Conservation (phyloP, 23 tunicate genomes). For the Diplosoma virens region DNA sequence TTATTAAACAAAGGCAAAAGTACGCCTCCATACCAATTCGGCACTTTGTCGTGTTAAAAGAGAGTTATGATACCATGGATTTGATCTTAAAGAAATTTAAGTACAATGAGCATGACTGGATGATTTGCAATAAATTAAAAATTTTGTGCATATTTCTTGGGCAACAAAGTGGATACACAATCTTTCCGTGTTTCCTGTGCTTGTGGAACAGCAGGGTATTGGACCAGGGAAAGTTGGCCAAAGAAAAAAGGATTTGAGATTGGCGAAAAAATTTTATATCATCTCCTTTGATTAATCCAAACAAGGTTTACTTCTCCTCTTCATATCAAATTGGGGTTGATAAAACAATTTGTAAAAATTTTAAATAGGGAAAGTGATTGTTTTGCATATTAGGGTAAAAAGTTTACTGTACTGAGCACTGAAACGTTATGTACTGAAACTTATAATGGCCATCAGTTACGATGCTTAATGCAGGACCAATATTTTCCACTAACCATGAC, state of each 20-base stretch:
- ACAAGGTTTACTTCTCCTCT: slow-evolving; percentile 4
- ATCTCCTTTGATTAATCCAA: too few relatives aligned
- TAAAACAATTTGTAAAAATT: slow-evolving; percentile 30
- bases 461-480: not conserved
- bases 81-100: slow-evolving; percentile 1
- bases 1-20: not conserved
- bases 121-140: slow-evolving; percentile 12
- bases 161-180: slow-evolving; percentile 9
- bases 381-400: slow-evolving; percentile 3
- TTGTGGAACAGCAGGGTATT: slow-evolving; percentile 19
- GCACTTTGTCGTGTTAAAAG: not conserved
- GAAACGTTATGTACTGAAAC: slow-evolving; percentile 9
- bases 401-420: not conserved
- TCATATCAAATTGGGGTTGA: slow-evolving; percentile 29
- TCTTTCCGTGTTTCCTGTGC: slow-evolving; percentile 9
- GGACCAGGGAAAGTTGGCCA: slow-evolving; percentile 11
- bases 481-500: not conserved
- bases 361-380: slow-evolving; percentile 7
- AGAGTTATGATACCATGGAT: slow-evolving; percentile 11
- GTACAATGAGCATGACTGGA: slow-evolving; percentile 13
- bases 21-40: slow-evolving; percentile 18
- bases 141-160: slow-evolving; percentile 1
- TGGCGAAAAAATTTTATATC: slow-evolving; percentile 15
- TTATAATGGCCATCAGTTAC: slow-evolving; percentile 27
- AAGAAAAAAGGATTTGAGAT: slow-evolving; percentile 6